Evolutionary conservation across 2,888 invertebrate species (phyloP).

Genomic region (Myopa tessellatipennis): DNA sequence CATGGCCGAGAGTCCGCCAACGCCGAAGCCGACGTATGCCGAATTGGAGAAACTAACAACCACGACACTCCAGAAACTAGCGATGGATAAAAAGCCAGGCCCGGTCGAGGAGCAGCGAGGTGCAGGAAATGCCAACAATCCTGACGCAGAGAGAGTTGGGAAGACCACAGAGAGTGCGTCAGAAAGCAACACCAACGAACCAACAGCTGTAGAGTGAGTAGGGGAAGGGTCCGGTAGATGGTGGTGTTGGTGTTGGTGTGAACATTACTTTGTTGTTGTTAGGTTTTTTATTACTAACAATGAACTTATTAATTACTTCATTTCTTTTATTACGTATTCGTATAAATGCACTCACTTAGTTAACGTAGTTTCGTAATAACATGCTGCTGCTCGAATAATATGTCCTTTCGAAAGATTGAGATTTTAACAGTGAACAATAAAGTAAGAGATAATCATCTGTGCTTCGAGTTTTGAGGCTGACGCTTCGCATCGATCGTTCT

Average conservation of each 20-base stretch:
- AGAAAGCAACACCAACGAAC: background rate
- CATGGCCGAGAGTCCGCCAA: conserved; percentile 59
- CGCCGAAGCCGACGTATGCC: conserved; percentile 63
- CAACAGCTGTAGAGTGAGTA: conserved; percentile 46
- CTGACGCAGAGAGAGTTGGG: conserved; percentile 24
- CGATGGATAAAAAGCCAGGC: conserved; percentile 15
- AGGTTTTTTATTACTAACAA: background rate
- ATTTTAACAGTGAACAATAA: too few species aligned
- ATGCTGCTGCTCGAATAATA: too few species aligned
- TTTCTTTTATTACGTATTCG: background rate
- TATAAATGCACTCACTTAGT: background rate
- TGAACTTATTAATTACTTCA: background rate
- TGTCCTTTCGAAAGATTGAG: too few species aligned
- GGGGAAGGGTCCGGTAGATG: background rate
- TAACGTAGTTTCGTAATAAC: background rate
- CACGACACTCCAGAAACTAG: conserved; percentile 17
- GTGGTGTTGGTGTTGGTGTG: conserved; percentile 8
- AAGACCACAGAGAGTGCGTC: background rate
- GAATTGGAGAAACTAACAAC: conserved; percentile 57
- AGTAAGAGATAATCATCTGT: too few species aligned
- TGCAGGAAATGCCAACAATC: background rate
- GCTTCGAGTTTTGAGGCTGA: too few species aligned
- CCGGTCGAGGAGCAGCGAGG: conserved; percentile 22
- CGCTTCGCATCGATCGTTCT: too few species aligned
- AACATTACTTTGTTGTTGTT: background rate